Evolutionary conservation across 2,113 vertebrate genomes (phyloP).

Genomic region (Tympanuchus pallidicinctus): DNA sequence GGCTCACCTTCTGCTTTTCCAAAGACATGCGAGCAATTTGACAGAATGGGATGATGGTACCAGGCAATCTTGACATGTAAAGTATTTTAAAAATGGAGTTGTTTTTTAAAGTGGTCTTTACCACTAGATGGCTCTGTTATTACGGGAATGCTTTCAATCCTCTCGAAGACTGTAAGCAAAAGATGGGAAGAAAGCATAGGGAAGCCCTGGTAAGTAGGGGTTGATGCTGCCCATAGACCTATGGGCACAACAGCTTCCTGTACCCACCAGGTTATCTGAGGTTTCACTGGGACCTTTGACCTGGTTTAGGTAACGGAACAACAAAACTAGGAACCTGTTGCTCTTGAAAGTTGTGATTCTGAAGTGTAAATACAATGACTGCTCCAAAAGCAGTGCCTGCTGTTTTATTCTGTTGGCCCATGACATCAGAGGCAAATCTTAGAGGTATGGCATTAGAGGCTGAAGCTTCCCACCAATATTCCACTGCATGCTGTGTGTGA

Average conservation of each 20-base stretch:
- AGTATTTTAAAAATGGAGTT: background rate
- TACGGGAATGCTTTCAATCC: background rate
- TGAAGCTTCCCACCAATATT: no score
- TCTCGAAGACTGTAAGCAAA: background rate
- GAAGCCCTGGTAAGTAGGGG: background rate
- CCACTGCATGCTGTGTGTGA: no score
- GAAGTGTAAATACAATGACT: background rate
- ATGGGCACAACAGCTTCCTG: background rate
- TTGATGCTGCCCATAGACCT: background rate
- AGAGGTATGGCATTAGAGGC: background rate
- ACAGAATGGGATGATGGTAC: background rate
- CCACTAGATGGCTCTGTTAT: constrained; percentile 70
- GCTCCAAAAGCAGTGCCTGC: background rate
- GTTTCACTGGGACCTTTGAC: background rate
- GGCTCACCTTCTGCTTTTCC: background rate
- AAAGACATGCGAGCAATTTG: background rate
- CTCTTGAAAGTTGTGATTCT: background rate
- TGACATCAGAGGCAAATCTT: background rate
- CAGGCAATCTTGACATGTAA: background rate
- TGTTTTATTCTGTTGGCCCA: background rate
- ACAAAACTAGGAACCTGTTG: background rate
- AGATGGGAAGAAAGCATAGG: background rate
- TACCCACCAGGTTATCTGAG: background rate
- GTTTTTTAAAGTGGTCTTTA: background rate
- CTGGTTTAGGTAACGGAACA: background rate